phyloP scores from a whole-genome alignment of 2,888 invertebrate genomes.

The Pycnomerus fuliginosus region DNA sequence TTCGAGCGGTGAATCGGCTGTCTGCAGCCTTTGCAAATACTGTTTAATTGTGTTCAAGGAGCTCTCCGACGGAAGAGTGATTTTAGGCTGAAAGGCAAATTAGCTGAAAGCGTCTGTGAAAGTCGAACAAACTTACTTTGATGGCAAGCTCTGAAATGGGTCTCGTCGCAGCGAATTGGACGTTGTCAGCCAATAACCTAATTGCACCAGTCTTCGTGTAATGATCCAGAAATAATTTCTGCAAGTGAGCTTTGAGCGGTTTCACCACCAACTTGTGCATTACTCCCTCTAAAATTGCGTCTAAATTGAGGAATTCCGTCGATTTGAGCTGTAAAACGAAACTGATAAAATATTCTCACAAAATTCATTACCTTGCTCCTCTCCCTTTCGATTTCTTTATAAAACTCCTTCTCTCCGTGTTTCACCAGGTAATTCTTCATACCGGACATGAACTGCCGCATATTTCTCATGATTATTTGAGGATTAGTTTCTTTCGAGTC shows the following conservation, averaged over 20 bases:
- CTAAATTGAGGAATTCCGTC: conserved; percentile 92
- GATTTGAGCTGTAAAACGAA: conserved; percentile 65
- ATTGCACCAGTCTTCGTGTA: conserved; percentile 76
- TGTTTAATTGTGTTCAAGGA: conserved; percentile 77
- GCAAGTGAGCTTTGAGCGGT: conserved; percentile 81
- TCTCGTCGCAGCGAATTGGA: conserved; percentile 67
- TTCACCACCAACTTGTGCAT: conserved; percentile 89
- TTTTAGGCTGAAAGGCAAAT: conserved; percentile 63
- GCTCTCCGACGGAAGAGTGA: conserved; percentile 73
- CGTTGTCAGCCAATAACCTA: conserved; percentile 69
- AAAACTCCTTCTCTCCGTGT: conserved; percentile 91
- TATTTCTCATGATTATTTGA: conserved; percentile 82
- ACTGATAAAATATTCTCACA: not conserved
- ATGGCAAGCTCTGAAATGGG: conserved; percentile 69
- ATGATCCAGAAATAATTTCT: conserved; percentile 83
- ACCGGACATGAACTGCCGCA: conserved; percentile 96
- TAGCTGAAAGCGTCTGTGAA: not conserved
- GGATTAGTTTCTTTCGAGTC: conserved; percentile 88
- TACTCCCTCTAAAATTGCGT: conserved; percentile 91
- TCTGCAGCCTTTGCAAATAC: conserved; percentile 80
- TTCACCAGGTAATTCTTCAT: conserved; percentile 98
- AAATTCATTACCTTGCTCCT: conserved; percentile 66
- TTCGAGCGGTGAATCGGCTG: conserved; percentile 88
- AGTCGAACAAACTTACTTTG: conserved; percentile 53
- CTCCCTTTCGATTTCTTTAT: conserved; percentile 86